Base-by-base conservation (phyloP, 2,113 vertebrate species). In the Hyperopisus bebe region DNA sequence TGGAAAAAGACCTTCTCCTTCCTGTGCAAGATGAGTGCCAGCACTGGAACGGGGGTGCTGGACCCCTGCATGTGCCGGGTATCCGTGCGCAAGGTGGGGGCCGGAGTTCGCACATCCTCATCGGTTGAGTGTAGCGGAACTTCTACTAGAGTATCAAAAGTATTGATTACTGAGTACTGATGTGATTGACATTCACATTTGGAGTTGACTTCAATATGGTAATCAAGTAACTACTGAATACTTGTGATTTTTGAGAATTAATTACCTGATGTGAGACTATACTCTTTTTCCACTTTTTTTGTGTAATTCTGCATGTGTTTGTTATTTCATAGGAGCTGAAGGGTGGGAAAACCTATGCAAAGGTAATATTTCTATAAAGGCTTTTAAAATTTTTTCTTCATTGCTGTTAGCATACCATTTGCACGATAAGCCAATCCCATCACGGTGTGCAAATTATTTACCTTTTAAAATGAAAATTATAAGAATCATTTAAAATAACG, bases 11-110 rank as follows among this genome's bases (percentile, higher is more conserved):
- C 93, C 48, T 98, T 99, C 92, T 95, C 97, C 2, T 99, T 99
- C 90, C 97, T 97, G 91, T 99, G 98, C 93, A 99, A 99, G 94
- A 99, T 99, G 97, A 99, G 97, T 5, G 98, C 98, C 89, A 99
- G 95, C 5, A 97, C 97, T 10, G 93, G 97, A 21, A 98, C 97
- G 0, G 98, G 98, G n/a, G 92, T 98, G 31, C 95, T 99, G 89
- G 98, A 99, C 84, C 96, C 98, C 0, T 99, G 98, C 90, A 91
- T 98, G 92, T 99, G 97, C 94, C 95, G 98, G 11, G 98, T 99
- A 27, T 99, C 98, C 88, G 98, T 99, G 90, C 94, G 98, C 88
- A 99, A 99, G 97, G 98, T 97, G 96, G 90, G 62, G 31, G 11
- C 39, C 17, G 7, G 24, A 39, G 9, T 31, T 31, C 24, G 21